Conservation (phyloP, 2,888 invertebrate species). For the Eledone cirrhosa region DNA sequence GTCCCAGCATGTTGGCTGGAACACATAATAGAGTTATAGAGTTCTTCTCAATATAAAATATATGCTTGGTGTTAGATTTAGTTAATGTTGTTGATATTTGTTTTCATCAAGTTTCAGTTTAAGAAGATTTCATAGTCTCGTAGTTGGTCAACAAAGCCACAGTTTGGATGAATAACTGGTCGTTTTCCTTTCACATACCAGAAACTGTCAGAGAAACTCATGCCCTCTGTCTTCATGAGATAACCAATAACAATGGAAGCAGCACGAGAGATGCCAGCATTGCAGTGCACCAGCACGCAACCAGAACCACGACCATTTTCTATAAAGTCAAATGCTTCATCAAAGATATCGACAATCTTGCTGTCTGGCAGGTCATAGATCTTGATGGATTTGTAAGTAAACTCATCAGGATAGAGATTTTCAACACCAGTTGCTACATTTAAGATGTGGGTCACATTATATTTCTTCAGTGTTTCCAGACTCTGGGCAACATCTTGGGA, state of each 20-base stretch:
- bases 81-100: too few relatives aligned
- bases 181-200: constrained; percentile 75
- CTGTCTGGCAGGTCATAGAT: constrained; percentile 69
- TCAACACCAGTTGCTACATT: constrained; percentile 73
- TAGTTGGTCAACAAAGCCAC: constrained; percentile 80
- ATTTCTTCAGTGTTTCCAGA: constrained; percentile 70
- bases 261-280: constrained; percentile 89
- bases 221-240: constrained; percentile 72
- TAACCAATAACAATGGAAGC: constrained; percentile 83
- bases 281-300: constrained; percentile 85
- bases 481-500: constrained; percentile 86
- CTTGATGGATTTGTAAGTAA: constrained; percentile 73
- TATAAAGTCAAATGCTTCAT: constrained; percentile 74
- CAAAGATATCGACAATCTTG: constrained; percentile 57
- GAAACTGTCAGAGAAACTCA: constrained; percentile 76
- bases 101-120: background rate
- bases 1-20: too few relatives aligned
- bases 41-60: too few relatives aligned
- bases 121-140: constrained; percentile 58
- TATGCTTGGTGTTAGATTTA: too few relatives aligned
- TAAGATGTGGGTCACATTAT: constrained; percentile 78
- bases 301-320: constrained; percentile 70
- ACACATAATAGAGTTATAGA: too few relatives aligned
- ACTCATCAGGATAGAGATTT: constrained; percentile 62
- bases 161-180: constrained; percentile 80